Percentiles rank a stretch among this genome's conserved stretches.
These are phyloP conservation scores for Eumaeus atala DNA, from an alignment of 1,140 invertebrate species.

Conservation along the genomic window DNA sequence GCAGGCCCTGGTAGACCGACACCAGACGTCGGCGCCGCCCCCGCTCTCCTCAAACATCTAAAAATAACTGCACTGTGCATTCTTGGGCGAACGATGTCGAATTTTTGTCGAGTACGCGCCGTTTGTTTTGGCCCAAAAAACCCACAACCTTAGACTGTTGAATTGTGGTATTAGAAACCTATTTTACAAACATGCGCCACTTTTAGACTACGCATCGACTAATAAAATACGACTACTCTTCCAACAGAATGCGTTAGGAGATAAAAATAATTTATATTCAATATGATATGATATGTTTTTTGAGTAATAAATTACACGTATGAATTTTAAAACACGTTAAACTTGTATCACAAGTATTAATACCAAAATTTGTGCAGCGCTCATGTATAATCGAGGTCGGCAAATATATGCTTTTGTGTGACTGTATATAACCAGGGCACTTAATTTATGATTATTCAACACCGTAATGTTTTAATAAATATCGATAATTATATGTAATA, in stretches of 20 bases:
- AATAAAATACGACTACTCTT: neutral
- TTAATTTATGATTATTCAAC: too few species aligned
- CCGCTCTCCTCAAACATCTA: slow-evolving; percentile 63
- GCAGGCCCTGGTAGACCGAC: slow-evolving; percentile 70
- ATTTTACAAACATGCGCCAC: slow-evolving; percentile 23
- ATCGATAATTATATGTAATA: too few species aligned
- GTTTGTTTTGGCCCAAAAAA: slow-evolving; percentile 63
- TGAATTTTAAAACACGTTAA: slow-evolving; percentile 5
- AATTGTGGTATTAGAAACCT: slow-evolving; percentile 24
- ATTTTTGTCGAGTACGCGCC: slow-evolving; percentile 71
- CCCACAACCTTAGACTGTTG: slow-evolving; percentile 42
- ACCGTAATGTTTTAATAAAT: too few species aligned
- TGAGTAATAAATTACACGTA: slow-evolving; percentile 8
- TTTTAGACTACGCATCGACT: neutral
- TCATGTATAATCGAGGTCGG: slow-evolving; percentile 6
- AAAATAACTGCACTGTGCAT: slow-evolving; percentile 70
- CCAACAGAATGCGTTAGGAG: neutral
- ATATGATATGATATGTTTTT: neutral
- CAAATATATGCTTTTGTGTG: too few species aligned
- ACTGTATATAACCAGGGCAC: too few species aligned
- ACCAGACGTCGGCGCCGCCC: slow-evolving; percentile 70
- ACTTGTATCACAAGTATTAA: slow-evolving; percentile 1
- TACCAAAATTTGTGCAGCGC: slow-evolving; percentile 8
- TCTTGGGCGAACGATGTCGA: slow-evolving; percentile 72
- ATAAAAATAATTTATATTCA: neutral